phyloP scores from a whole-genome alignment of 2,888 invertebrate genomes.

The Orthonevra nobilis region DNA sequence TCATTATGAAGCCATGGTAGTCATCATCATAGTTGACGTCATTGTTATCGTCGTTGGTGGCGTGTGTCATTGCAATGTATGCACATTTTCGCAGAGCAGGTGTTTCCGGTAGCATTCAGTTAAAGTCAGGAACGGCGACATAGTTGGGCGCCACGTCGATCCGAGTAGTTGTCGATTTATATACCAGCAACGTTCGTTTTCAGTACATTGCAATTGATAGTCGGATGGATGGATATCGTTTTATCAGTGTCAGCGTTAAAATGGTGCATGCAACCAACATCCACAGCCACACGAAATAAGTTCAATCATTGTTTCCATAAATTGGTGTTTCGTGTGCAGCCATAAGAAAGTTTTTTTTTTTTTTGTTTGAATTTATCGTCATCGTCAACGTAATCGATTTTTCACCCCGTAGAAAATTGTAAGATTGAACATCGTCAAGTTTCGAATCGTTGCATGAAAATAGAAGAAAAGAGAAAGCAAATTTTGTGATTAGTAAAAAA shows the following conservation, averaged over 20 bases:
- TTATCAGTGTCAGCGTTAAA: slow-evolving; percentile 33
- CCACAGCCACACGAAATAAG: slow-evolving; percentile 1
- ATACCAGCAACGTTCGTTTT: neutral
- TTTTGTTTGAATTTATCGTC: slow-evolving; percentile 22
- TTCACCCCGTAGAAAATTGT: neutral
- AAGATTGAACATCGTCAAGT: slow-evolving; percentile 16
- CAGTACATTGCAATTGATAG: slow-evolving; percentile 21
- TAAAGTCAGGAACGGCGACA: slow-evolving; percentile 18
- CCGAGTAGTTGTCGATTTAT: too few species aligned
- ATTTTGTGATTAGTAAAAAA: slow-evolving; percentile 39
- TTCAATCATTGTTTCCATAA: slow-evolving; percentile 21
- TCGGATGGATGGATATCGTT: slow-evolving; percentile 22
- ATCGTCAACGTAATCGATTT: slow-evolving; percentile 24
- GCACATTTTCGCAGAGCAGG: slow-evolving; percentile 26
- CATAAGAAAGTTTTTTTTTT: slow-evolving; percentile 29
- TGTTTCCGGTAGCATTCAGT: slow-evolving; percentile 36
- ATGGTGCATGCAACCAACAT: neutral
- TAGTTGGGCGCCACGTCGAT: slow-evolving; percentile 38
- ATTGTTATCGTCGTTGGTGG: slow-evolving; percentile 14
- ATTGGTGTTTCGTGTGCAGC: slow-evolving; percentile 17
- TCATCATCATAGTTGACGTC: neutral
- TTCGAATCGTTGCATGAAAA: slow-evolving; percentile 43
- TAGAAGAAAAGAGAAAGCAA: slow-evolving; percentile 28
- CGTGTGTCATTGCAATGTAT: slow-evolving; percentile 11
- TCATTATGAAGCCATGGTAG: slow-evolving; percentile 23